phyloP scores from a whole-genome alignment of 2,888 invertebrate species.

The Cephus runcator region DNA sequence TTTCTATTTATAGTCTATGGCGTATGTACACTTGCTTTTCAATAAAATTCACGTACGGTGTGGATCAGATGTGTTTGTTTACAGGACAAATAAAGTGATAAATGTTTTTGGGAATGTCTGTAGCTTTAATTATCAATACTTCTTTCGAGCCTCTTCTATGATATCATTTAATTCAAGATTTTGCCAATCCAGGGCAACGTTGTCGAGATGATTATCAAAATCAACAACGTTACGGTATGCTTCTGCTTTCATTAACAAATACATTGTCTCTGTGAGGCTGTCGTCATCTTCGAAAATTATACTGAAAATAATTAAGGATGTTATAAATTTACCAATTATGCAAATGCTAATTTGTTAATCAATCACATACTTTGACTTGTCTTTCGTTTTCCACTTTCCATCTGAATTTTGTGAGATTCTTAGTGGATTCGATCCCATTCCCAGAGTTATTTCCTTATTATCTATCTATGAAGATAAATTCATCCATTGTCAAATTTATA shows the following conservation, averaged over 20 bases:
- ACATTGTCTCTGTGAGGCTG: slow-evolving; percentile 72
- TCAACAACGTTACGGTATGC: slow-evolving; percentile 86
- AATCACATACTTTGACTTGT: slow-evolving; percentile 65
- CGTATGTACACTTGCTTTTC: slow-evolving; percentile 39
- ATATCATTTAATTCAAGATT: slow-evolving; percentile 77
- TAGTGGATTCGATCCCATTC: slow-evolving; percentile 76
- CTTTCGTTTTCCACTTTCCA: slow-evolving; percentile 79
- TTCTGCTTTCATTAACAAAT: slow-evolving; percentile 77
- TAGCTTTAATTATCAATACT: slow-evolving; percentile 23
- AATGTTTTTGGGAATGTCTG: not conserved
- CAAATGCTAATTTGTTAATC: slow-evolving; percentile 4
- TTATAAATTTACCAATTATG: not conserved
- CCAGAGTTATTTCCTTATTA: slow-evolving; percentile 78
- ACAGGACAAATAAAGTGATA: not conserved
- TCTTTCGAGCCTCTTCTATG: slow-evolving; percentile 65
- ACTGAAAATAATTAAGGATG: slow-evolving; percentile 34
- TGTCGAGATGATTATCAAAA: slow-evolving; percentile 97
- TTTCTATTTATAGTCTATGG: slow-evolving; percentile 35
- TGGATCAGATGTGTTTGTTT: not conserved
- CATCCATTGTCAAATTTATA: slow-evolving; percentile 1
- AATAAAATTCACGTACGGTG: slow-evolving; percentile 23
- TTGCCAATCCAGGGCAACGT: slow-evolving; percentile 89
- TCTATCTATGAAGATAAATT: slow-evolving; percentile 74
- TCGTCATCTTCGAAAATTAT: slow-evolving; percentile 60
- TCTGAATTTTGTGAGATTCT: slow-evolving; percentile 78